Conservation (phyloP, 2,113 vertebrate species). For the Dromaius novaehollandiae region DNA sequence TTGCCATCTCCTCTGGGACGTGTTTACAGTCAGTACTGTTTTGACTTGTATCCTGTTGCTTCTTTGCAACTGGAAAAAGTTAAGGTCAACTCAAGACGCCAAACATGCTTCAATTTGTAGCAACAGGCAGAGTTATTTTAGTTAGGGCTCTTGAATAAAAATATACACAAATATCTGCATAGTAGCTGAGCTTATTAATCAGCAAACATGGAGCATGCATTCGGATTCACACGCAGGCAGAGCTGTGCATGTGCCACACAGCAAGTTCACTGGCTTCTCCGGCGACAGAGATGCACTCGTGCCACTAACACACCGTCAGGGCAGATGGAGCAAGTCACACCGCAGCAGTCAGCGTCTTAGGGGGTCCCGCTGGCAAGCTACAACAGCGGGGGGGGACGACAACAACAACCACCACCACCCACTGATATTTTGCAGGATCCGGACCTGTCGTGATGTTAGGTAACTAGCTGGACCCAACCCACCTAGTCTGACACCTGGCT, state of each 20-base stretch:
- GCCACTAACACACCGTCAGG: background rate
- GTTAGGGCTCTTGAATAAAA: background rate
- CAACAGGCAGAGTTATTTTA: background rate
- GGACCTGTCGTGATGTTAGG: background rate
- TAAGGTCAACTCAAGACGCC: slow-evolving; percentile 21
- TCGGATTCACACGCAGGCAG: background rate
- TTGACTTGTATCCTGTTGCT: slow-evolving; percentile 35
- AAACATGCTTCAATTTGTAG: background rate
- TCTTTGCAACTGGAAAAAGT: slow-evolving; percentile 1
- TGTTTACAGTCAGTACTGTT: background rate
- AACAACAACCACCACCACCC: background rate
- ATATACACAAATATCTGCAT: background rate
- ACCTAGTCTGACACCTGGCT: background rate
- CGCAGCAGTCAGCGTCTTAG: background rate
- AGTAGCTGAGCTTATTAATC: background rate
- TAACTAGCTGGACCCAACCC: background rate
- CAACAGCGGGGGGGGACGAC: too few species aligned
- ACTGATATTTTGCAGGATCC: background rate
- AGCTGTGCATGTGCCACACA: background rate
- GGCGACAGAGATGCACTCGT: background rate
- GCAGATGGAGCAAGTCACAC: background rate
- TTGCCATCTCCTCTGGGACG: background rate
- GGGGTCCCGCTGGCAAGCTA: background rate
- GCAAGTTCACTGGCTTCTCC: background rate
- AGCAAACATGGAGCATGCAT: background rate